These are phyloP conservation scores for Brachionus paranguensis DNA, from an alignment of 1,140 invertebrate genomes.

Conservation along the genomic window DNA sequence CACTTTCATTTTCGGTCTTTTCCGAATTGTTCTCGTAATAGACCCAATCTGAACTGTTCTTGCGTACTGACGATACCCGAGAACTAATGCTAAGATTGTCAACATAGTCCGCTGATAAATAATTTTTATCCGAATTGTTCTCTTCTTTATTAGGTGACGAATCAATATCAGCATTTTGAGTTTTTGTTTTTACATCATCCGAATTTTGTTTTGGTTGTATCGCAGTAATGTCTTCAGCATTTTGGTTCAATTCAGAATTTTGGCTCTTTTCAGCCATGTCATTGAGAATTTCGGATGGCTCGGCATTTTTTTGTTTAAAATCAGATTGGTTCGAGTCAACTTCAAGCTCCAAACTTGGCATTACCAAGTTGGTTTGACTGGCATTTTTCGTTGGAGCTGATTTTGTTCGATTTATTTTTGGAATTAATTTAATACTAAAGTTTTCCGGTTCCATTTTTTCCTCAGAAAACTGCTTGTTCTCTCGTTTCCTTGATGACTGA, in stretches of 20 bases:
- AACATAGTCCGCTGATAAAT: not conserved
- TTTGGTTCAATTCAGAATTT: not conserved
- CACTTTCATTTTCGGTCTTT: not conserved
- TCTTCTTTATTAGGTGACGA: not conserved
- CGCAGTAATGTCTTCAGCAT: not conserved
- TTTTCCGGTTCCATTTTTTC: not conserved
- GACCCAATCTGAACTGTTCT: not conserved
- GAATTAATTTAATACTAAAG: not conserved
- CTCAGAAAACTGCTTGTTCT: not conserved
- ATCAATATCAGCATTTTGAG: not conserved
- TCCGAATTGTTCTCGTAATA: not conserved
- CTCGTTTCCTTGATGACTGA: not conserved
- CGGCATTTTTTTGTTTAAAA: not conserved
- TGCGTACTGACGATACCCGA: not conserved
- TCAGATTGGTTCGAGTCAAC: not conserved
- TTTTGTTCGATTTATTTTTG: not conserved
- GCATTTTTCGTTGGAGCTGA: not conserved
- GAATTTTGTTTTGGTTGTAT: not conserved
- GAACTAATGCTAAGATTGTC: slow-evolving; percentile 7
- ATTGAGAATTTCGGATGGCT: not conserved
- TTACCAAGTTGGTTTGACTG: not conserved
- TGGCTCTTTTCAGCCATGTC: not conserved
- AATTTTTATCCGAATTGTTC: not conserved
- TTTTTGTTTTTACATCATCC: not conserved
- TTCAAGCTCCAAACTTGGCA: not conserved